Base-by-base conservation (phyloP, 2,797 vertebrate genomes). In the Capromys pilorides region DNA sequence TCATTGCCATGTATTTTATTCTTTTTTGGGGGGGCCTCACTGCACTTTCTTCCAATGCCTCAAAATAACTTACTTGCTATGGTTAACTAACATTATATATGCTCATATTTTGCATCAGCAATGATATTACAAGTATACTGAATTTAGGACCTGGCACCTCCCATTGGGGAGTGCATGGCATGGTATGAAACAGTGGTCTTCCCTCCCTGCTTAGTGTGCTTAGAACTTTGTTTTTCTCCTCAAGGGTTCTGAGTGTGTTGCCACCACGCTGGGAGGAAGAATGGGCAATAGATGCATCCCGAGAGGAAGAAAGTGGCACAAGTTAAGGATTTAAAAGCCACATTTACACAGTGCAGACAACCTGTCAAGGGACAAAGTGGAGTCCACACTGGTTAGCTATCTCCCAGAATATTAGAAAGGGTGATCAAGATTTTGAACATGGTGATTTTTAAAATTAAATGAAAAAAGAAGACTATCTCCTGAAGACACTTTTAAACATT, bases 361-460 rank as follows among this genome's bases (percentile, higher is more conserved):
- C 39, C 14, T 36, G 7, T 14, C 83, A 80, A 83, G 41, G 36
- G 14, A 73, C 2, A 21, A 71, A 16, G 71, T 22, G 6, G 18
- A 26, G 18, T 88, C 86, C 41, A 41, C 36, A 83, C 6, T 59
- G 22, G 62, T 73, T 36, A 77, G 31, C n/a, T 1, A 36, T 61
- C 49, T 78, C 88, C 66, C 54, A 69, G 45, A 62, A 64, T 36
- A 84, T 51, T 91, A 78, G n/a, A 59, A 91, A 75, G 24, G 61
- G 33, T 71, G 67, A 83, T 69, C 62, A 71, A 94, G 64, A 57
- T 80, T 78, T 86, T 88, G 51, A 91, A 95, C 86, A 49, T 45
- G 33, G 4, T 14, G 49, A 61, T 67, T 88, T 89, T 87, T 91
- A 82, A 79, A 83, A 5, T 66, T 71, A 91, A 84, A 24, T 54